Evolutionary conservation across 2,797 vertebrate genomes (phyloP), one percentile per base, ranked within the genome.

Genomic region (Crocodylus rhombifer): DNA sequence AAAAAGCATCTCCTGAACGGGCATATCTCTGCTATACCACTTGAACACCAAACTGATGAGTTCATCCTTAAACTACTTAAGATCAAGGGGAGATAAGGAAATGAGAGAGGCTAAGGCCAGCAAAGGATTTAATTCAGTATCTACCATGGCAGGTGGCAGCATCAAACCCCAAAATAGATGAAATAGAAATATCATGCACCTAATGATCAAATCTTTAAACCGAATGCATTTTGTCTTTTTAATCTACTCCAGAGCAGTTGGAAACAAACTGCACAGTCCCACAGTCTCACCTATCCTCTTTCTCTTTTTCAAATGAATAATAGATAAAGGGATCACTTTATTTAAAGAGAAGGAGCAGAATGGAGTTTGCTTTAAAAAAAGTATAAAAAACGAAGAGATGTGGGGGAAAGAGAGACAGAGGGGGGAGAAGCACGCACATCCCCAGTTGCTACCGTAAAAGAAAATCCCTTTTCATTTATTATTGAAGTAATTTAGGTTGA

Each of bases 401-500:
- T 65, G 8, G 42, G 18, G 55, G 10, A 13, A 15, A 25, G 14
- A 14, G 2, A 4, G 3, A 6, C 26, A 63, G 87, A 86, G 67
- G 64, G 25, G 25, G 0, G 77, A 0, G 2, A 2, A 4, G 80
- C 90, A 74, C 89, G 96, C 42, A 36, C 42, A 36, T 86, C 96
- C 91, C 91, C 84, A 94, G 96, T 97, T 97, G 95, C 95, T 78
- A 2, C 36, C 96, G 82, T 85, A 60, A 87, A 92, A 84, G 87
- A 82, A 85, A 79, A 89, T 86, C 90, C 56, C 77, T 87, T 92
- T 94, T 96, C 97, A 94, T 97, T 97, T 97, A 96, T 97, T 97
- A 97, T 94, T 95, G 97, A 97, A 96, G 92, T 91, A 97, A 98
- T 98, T 97, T 95, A 97, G 92, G 94, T 92, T 95, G 95, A 98